Evolutionary conservation across 1,140 invertebrate species (phyloP).

Genomic region (Lordiphosa clarofinis): DNA sequence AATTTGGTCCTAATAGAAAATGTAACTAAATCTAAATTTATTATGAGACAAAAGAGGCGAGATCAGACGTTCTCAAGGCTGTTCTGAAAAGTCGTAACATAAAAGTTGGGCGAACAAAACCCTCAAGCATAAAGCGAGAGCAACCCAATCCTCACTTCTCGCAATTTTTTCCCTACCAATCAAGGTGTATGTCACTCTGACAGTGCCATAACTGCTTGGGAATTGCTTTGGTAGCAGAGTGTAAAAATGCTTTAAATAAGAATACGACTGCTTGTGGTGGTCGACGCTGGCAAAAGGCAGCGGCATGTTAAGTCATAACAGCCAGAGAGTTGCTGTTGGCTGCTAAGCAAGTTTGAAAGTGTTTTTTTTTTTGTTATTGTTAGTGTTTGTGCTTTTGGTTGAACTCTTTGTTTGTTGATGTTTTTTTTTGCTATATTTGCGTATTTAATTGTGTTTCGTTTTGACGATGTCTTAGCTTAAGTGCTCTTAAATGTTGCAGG

Average conservation of each 20-base stretch:
- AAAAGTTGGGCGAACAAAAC: constrained; percentile 65
- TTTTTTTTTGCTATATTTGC: too few species aligned
- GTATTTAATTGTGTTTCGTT: too few species aligned
- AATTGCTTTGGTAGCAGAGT: constrained; percentile 27
- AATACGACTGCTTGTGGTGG: background rate
- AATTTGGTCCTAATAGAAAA: too few species aligned
- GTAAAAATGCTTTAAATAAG: background rate
- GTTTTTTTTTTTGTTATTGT: too few species aligned
- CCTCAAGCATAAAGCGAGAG: constrained; percentile 57
- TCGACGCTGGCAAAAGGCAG: background rate
- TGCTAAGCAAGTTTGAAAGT: too few species aligned
- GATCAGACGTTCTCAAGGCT: constrained; percentile 68
- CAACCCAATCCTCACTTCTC: constrained; percentile 64
- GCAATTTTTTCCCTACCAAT: rapidly evolving
- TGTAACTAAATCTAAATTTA: too few species aligned
- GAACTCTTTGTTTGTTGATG: too few species aligned
- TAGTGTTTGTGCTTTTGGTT: too few species aligned
- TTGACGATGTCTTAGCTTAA: too few species aligned
- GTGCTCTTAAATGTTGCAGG: too few species aligned
- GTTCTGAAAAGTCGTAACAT: constrained; percentile 64
- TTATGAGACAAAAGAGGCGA: constrained; percentile 27
- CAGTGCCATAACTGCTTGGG: constrained; percentile 38
- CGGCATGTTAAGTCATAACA: background rate
- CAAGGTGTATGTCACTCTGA: background rate
- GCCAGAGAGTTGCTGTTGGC: too few species aligned